Base-by-base conservation (phyloP, 2,888 invertebrate species). In the Idaea dimidiata region DNA sequence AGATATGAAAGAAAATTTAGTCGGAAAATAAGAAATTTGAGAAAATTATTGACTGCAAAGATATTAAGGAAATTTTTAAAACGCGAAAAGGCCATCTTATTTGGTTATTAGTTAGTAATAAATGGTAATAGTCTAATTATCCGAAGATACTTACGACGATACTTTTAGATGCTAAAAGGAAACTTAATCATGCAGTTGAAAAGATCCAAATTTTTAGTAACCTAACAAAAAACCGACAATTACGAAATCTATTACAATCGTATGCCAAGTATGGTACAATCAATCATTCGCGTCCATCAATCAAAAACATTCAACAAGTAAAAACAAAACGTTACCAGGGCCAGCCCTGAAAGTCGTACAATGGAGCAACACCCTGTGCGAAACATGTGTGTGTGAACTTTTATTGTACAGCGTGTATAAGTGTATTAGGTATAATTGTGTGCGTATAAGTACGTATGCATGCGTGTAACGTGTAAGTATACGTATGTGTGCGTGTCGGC, bases 261-360 rank as follows among this genome's bases (percentile, higher is more conserved):
- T 78, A 84, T 75, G 78, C 64, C 70, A 78, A 80, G 74, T 80
- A 76, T 78, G 79, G 80, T 70, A 71, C 75, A 77, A 91, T 91
- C 90, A 88, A 92, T 91, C 91, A 91, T 90, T 81, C 77, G 58
- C 76, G 77, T 84, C 86, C 88, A 91, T 90, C 89, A 85, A 91
- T 91, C 91, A 91, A 86, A 77, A 76, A 82, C 83, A 87, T 89
- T 90, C 91, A 92, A 92, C 91, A 92, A 91, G 91, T 92, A 90
- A 91, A 90, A 91, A 91, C 91, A 89, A 90, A 89, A 88, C 84
- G 86, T 84, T 88, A 87, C 86, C 87, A 84, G 76, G 71, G 65
- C 72, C 79, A 81, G 74, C 84, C 85, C 87, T 87, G 66, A 68
- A 72, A 70, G 78, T 78, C 78, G 67, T 72, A 74, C 80, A 86